These are phyloP conservation scores for Oophaga pumilio DNA, from an alignment of 2,113 vertebrate species.

Conservation along the genomic window DNA sequence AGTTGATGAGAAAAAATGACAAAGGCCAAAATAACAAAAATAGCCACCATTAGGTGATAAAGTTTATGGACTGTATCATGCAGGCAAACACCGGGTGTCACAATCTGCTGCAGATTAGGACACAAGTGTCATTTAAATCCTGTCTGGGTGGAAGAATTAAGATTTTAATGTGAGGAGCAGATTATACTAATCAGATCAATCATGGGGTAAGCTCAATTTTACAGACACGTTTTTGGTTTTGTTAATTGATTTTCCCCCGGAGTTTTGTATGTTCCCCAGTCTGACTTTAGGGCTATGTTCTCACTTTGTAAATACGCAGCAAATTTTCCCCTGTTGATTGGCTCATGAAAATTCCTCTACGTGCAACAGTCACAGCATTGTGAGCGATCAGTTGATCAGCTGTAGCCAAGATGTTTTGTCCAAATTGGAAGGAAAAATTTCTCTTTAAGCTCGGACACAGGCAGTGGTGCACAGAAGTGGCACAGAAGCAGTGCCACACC, in stretches of 20 bases:
- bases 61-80: neutral
- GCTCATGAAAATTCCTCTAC: too few relatives aligned
- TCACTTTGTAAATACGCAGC: too few relatives aligned
- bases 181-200: conserved; percentile 13
- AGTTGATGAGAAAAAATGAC: neutral
- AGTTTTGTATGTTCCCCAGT: neutral
- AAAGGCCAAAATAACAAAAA: neutral
- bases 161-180: neutral
- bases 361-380: too few relatives aligned
- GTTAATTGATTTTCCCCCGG: neutral
- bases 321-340: too few relatives aligned
- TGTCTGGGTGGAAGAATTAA: neutral
- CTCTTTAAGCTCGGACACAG: too few relatives aligned
- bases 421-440: too few relatives aligned
- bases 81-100: neutral
- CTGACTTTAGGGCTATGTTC: neutral
- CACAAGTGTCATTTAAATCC: neutral
- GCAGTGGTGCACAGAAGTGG: too few relatives aligned
- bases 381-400: too few relatives aligned
- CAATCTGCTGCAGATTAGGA: neutral
- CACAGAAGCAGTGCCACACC: neutral
- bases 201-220: neutral
- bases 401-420: too few relatives aligned
- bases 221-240: neutral
- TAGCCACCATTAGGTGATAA: neutral